Conservation (phyloP, 2,888 invertebrate genomes). For the Synanthedon formicaeformis region DNA sequence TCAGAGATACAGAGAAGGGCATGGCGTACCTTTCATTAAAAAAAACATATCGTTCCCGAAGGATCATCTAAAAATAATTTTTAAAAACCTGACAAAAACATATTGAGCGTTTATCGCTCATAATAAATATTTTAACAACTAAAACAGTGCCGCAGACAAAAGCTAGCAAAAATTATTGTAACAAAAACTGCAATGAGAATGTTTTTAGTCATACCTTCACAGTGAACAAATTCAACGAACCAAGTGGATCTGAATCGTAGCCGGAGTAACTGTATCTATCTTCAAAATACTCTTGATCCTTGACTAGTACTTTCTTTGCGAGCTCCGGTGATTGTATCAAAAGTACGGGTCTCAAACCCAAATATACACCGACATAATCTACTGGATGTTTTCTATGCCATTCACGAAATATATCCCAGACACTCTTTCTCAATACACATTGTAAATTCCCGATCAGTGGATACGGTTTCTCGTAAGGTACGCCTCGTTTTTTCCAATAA, state of each 20-base stretch:
- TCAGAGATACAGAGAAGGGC: no score
- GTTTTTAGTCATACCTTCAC: conserved; percentile 27
- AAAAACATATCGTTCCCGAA: no score
- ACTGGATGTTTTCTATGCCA: conserved; percentile 16
- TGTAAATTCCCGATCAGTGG: conserved; percentile 33
- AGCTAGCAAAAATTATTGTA: no score
- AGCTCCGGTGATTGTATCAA: conserved; percentile 40
- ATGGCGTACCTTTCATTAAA: no score
- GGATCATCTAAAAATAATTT: no score
- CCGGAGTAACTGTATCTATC: conserved; percentile 31
- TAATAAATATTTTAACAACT: no score
- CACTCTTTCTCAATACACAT: conserved; percentile 38
- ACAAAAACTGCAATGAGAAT: no score
- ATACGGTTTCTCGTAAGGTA: conserved; percentile 34
- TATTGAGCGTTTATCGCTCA: no score
- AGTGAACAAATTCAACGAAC: conserved; percentile 43
- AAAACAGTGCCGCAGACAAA: no score
- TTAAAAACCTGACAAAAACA: no score
- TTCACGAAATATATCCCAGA: conserved; percentile 30
- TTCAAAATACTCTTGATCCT: conserved; percentile 37
- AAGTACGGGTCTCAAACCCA: conserved; percentile 36
- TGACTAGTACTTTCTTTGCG: conserved; percentile 31
- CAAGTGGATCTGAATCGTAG: conserved; percentile 29
- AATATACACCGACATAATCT: conserved; percentile 39
- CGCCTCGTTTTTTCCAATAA: conserved; percentile 41